Evolutionary conservation across 2,113 vertebrate genomes (phyloP), one percentile per base, ranked within the genome.

Genomic region (Pteropus alecto): DNA sequence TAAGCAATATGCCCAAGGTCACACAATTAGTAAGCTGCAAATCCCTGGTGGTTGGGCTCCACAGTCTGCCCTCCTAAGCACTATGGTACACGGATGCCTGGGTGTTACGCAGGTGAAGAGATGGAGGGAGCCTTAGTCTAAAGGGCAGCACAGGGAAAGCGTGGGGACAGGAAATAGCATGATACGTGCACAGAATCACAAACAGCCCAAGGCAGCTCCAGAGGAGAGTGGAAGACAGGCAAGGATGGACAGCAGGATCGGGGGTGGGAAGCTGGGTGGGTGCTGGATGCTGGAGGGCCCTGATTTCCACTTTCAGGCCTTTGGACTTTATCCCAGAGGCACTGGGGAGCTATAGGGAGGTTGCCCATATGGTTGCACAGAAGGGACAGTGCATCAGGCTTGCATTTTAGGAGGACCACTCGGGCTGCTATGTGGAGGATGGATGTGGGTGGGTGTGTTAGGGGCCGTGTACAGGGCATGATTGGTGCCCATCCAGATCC

Each of bases 191-290:
- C 28, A 76, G 76, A 67, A 18, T 38, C 84, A 19, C 35, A 54
- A 33, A 35, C 2, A 30, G 16, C 63, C 21, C 22, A 41, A 41
- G 26, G 63, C 14, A 11, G 6, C 13, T 26, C 38, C 6, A 7
- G 46, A 48, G 33, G 33, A 41, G 3, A n/a, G 11, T 9, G 43
- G 71, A 43, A 89, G 83, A 18, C 22, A 22, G 43, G 51, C 8
- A 2, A 6, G 30, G 60, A 33, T 0, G 13, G 41, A 41, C 38
- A 54, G 18, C 2, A 14, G 92, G 51, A 14, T 10, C 16, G 19
- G 26, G 41, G 60, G n/a, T 3, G 24, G 61, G 26, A n/a, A 14
- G 60, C 24, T 11, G 43, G 35, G 54, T 0, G 0, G 28, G 21
- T 16, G 35, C 60, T 58, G 18, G 11, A 5, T 7, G 4, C 28